Base-by-base conservation (phyloP, 2,797 vertebrate species). In the Squalus acanthias region DNA sequence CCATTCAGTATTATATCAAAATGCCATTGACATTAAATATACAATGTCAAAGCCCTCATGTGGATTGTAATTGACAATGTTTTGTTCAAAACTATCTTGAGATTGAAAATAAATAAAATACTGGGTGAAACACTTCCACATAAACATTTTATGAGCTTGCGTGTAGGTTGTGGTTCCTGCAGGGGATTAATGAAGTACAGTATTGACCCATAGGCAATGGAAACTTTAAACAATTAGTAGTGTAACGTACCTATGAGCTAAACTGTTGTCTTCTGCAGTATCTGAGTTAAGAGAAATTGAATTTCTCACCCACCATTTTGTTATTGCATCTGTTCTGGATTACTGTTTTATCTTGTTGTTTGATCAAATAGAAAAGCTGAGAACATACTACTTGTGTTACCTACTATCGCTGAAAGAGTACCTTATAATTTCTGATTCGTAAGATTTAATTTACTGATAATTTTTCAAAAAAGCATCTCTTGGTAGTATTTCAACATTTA, bases 241-340 rank as follows among this genome's bases (percentile, higher is more conserved):
- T 72, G 46, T 69, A 53, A 72, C 7, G 22, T 95, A 72, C 24
- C 65, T 95, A 24, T 46, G 22, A 95, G 39, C 65, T 95, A 74
- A 70, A 53, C 50, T 26, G 26, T 46, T 72, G 46, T 70, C 26
- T 74, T 70, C 46, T 53, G 9, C 69, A 70, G 33, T 72, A 93
- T 74, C 67, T 70, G 46, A 70, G n/a, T 69, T 95, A 95, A 70
- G 93, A 69, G 93, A 72, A 95, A 72, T 74, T 72, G 26, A 22
- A 72, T 74, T 72, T 74, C 22, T 72, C 94, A 95, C 94, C 26
- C 69, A 53, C 39, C 94, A 95, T 95, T 95, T 95, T 95, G 94
- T 95, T 95, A 74, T 95, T 95, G 67, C 94, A 95, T 95, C 67
- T 95, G 94, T 95, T 95, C 67, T 74, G 50, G 94, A 95, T 72